Conservation (phyloP, 2,888 invertebrate genomes). For the Drosophila ochracea region DNA sequence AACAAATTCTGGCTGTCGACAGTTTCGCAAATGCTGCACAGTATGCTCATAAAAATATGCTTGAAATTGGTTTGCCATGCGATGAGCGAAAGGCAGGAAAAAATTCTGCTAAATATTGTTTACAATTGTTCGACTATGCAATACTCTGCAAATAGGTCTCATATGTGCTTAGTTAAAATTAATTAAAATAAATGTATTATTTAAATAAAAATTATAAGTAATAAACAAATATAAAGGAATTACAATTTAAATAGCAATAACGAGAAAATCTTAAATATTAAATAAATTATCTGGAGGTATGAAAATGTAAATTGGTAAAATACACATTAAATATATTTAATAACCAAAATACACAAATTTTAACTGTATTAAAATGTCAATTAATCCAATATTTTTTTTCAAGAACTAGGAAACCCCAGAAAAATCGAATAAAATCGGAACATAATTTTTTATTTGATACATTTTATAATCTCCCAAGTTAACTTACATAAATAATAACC, state of each 20-base stretch:
- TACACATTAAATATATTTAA: neutral
- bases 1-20: constrained; percentile 23
- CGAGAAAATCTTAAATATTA: neutral
- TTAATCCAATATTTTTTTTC: neutral
- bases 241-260: neutral
- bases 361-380: neutral
- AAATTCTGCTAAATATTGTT: neutral
- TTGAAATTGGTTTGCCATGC: constrained; percentile 71
- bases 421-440: neutral
- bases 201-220: neutral
- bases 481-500: too few species aligned
- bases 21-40: constrained; percentile 47
- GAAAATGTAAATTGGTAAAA: too few species aligned
- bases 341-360: neutral
- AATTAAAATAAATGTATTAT: rapidly evolving
- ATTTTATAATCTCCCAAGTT: neutral
- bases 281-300: too few species aligned
- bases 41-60: constrained; percentile 78
- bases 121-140: neutral
- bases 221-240: neutral
- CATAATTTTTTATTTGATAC: neutral
- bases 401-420: neutral
- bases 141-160: constrained; percentile 9
- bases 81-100: constrained; percentile 38
- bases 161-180: neutral